A percentile compares a stretch with the other conserved stretches of the same genome.
Conservation (phyloP, 2,888 invertebrate species). For the Pyrochroa serraticornis region DNA sequence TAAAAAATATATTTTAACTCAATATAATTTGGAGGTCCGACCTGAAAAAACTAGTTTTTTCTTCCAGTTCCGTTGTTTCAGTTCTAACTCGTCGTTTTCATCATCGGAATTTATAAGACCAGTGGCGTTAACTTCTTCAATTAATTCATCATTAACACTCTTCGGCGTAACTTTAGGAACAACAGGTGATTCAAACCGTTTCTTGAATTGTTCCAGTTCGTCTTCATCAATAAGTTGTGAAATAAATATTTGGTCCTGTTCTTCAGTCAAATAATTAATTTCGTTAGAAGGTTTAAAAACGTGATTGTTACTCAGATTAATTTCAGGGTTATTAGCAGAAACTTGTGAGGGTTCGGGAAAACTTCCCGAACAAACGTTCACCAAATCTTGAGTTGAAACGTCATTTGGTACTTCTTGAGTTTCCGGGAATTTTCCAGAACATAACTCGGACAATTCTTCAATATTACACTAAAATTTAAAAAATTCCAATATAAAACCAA, state of each 20-base stretch:
- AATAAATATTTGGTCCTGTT: constrained; percentile 47
- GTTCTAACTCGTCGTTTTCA: constrained; percentile 37
- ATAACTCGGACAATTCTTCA: constrained; percentile 63
- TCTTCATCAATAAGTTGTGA: constrained; percentile 51
- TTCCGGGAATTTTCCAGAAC: constrained; percentile 57
- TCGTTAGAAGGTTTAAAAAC: constrained; percentile 19
- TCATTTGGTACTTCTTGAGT: constrained; percentile 22
- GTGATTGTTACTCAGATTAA: background rate
- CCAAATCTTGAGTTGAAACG: constrained; percentile 48
- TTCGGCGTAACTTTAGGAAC: constrained; percentile 4
- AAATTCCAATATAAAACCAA: constrained; percentile 4
- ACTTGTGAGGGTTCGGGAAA: constrained; percentile 39
- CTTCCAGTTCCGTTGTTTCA: constrained; percentile 43
- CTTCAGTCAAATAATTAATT: constrained; percentile 43
- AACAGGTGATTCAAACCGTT: constrained; percentile 46
- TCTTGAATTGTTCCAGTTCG: constrained; percentile 50
- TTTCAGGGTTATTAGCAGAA: background rate
- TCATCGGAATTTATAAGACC: constrained; percentile 47
- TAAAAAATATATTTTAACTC: constrained; percentile 45
- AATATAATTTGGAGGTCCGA: constrained; percentile 45
- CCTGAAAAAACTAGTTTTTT: constrained; percentile 60
- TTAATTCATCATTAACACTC: constrained; percentile 19
- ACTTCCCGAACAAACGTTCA: constrained; percentile 51
- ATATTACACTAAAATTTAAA: constrained; percentile 25
- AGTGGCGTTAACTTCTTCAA: constrained; percentile 40